Evolutionary conservation across 35 echinoderm and acorn worm genomes (phyloP).

Genomic region (Apostichopus japonicus): DNA sequence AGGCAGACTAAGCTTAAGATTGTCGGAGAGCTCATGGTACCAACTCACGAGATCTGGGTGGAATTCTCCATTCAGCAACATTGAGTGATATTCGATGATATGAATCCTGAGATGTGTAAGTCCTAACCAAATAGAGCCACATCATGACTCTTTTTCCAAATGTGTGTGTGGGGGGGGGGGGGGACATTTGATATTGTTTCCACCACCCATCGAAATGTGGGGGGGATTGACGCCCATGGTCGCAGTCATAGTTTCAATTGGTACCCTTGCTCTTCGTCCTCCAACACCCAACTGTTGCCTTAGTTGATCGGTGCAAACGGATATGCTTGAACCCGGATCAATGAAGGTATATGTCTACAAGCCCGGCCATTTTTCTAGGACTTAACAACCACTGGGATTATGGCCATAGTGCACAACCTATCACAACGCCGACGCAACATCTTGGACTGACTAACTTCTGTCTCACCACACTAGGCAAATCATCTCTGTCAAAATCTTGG

Average conservation of each 20-base stretch:
- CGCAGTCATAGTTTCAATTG: conserved; percentile 42
- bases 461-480: not conserved
- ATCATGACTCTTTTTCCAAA: too few relatives aligned
- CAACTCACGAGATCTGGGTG: too few relatives aligned
- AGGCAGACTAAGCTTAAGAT: too few relatives aligned
- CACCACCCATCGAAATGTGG: too few relatives aligned
- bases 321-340: not conserved
- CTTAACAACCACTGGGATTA: conserved; percentile 40
- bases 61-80: too few relatives aligned
- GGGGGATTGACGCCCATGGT: not conserved
- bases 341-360: not conserved
- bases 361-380: conserved; percentile 31
- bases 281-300: conserved; percentile 40
- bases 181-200: too few relatives aligned
- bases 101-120: too few relatives aligned
- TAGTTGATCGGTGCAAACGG: not conserved
- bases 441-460: conserved; percentile 36
- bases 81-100: too few relatives aligned
- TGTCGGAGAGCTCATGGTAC: too few relatives aligned
- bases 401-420: conserved; percentile 57
- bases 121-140: too few relatives aligned
- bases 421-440: not conserved
- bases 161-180: too few relatives aligned
- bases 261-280: conserved; percentile 30
- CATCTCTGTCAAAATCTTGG: conserved; percentile 38